phyloP scores from a whole-genome alignment of 2,797 vertebrate genomes.

The Eulemur rubriventer region DNA sequence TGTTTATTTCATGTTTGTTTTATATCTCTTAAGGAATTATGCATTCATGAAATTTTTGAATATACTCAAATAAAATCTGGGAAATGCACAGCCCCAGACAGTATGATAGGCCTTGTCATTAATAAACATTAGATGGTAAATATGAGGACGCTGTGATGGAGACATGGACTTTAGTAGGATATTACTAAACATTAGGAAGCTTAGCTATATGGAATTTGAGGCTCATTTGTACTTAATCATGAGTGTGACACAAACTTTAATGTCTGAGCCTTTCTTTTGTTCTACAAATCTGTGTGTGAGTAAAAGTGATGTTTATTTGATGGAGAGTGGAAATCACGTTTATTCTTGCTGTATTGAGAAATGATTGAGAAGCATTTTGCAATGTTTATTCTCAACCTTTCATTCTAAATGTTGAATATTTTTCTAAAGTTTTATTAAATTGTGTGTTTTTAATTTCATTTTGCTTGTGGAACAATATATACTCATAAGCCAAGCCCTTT shows the following conservation, averaged over 20 bases:
- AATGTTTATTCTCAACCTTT: not conserved
- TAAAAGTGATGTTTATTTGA: not conserved
- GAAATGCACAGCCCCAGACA: not conserved
- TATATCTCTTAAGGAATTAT: not conserved
- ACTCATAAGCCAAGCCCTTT: not conserved
- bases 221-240: not conserved
- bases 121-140: not conserved
- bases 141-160: not conserved
- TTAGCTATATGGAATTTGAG: not conserved
- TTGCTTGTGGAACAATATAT: not conserved
- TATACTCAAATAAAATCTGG: not conserved
- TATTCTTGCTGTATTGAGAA: not conserved
- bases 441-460: not conserved
- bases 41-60: not conserved
- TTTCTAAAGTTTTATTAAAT: not conserved
- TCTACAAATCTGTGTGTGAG: not conserved
- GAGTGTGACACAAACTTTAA: not conserved
- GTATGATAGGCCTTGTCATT: not conserved
- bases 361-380: not conserved
- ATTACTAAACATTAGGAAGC: not conserved
- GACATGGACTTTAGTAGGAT: not conserved
- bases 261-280: conserved; percentile 5
- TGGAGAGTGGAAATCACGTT: not conserved
- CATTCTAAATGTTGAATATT: not conserved
- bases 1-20: not conserved